Conservation (phyloP, 2,797 vertebrate species). For the Nyctibius grandis region DNA sequence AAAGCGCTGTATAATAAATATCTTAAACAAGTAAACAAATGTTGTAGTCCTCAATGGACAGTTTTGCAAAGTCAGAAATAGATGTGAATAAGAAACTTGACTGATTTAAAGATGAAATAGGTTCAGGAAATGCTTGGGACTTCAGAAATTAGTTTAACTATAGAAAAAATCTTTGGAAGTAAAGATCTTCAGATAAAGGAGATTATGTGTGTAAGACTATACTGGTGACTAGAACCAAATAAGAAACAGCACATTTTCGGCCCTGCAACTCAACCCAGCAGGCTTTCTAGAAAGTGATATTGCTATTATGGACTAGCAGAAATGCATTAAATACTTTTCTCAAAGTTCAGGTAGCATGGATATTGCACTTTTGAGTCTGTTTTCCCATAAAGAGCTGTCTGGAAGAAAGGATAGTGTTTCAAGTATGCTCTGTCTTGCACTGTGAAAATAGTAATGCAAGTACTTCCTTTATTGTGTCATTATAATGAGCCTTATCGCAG, state of each 20-base stretch:
- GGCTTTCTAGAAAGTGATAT: constrained; percentile 40
- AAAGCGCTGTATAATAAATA: background rate
- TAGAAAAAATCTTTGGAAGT: background rate
- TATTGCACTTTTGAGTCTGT: constrained; percentile 45
- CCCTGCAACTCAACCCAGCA: background rate
- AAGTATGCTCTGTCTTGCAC: background rate
- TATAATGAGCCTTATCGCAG: background rate
- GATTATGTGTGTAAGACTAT: background rate
- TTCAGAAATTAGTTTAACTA: background rate
- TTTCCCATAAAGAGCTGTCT: constrained; percentile 9
- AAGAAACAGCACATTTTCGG: constrained; percentile 27
- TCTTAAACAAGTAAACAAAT: background rate
- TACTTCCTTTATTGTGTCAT: background rate
- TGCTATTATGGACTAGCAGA: background rate
- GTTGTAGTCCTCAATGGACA: background rate
- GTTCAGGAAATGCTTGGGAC: background rate
- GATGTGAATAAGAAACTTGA: background rate
- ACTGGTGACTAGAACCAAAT: background rate
- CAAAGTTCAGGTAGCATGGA: constrained; percentile 14
- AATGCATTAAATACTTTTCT: constrained; percentile 55
- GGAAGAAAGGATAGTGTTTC: background rate
- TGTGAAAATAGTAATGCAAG: background rate
- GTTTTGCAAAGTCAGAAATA: background rate
- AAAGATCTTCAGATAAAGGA: background rate
- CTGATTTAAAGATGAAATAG: background rate